A percentile compares a stretch with the other conserved stretches of the same genome.
These are phyloP conservation scores for Istiophorus platypterus DNA, from an alignment of 2,113 vertebrate species.

Conservation along the genomic window DNA sequence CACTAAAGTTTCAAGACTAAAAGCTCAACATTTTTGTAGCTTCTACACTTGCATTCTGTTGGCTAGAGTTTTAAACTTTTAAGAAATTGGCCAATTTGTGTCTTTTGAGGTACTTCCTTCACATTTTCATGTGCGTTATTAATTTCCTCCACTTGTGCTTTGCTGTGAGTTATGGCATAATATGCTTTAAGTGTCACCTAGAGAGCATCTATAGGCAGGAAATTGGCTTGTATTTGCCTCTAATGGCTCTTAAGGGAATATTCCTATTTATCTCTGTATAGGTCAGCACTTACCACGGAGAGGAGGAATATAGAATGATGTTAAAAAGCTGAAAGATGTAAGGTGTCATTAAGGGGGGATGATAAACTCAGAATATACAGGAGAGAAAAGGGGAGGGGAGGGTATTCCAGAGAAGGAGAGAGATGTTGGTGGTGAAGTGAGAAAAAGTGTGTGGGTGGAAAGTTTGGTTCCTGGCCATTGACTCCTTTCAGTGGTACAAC, in stretches of 20 bases:
- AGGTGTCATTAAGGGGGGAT: constrained; percentile 41
- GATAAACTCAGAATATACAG: constrained; percentile 14
- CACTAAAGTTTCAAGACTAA: not conserved
- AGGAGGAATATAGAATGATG: constrained; percentile 43
- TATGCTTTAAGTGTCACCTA: constrained; percentile 56
- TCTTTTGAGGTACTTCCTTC: constrained; percentile 17
- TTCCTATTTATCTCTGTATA: constrained; percentile 63
- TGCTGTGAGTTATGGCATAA: constrained; percentile 58
- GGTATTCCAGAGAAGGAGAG: constrained; percentile 18
- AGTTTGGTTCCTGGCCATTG: constrained; percentile 70
- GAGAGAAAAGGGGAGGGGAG: not conserved
- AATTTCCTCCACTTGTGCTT: constrained; percentile 34
- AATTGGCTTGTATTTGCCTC: constrained; percentile 66
- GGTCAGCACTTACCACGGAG: constrained; percentile 67
- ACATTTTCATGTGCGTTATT: constrained; percentile 39
- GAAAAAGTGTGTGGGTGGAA: constrained; percentile 63
- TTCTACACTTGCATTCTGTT: not conserved
- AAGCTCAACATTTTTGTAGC: constrained; percentile 16
- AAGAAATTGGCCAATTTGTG: constrained; percentile 41
- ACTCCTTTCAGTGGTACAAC: constrained; percentile 67
- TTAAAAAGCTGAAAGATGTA: constrained; percentile 54
- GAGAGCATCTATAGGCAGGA: constrained; percentile 53
- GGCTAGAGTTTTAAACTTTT: constrained; percentile 24
- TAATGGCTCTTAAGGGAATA: constrained; percentile 70
- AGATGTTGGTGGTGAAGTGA: constrained; percentile 41